phyloP scores from a whole-genome alignment of 2,113 vertebrate genomes.

The Zonotrichia leucophrys region DNA sequence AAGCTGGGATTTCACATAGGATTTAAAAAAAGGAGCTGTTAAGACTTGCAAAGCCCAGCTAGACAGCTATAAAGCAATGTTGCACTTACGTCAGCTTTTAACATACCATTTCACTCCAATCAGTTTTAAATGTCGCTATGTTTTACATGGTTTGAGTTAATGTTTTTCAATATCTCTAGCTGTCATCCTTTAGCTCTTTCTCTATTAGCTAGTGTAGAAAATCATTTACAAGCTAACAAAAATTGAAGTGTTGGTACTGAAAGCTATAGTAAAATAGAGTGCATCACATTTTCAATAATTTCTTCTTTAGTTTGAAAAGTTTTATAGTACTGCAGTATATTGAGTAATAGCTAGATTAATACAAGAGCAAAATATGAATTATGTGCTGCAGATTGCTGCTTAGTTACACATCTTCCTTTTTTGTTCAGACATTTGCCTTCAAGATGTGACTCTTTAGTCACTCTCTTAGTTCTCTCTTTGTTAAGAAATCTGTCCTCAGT shows the following conservation, averaged over 20 bases:
- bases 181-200: background rate
- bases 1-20: background rate
- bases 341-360: background rate
- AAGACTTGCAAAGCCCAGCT: background rate
- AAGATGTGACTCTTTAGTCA: accelerated
- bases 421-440: background rate
- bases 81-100: background rate
- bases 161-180: background rate
- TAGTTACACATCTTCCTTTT: background rate
- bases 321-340: background rate
- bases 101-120: background rate
- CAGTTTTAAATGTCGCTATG: background rate
- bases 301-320: background rate
- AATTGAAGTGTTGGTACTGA: background rate
- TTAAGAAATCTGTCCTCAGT: background rate
- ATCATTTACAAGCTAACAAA: background rate
- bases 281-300: background rate
- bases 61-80: background rate
- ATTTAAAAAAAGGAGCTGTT: background rate
- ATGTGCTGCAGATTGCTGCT: background rate
- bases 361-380: background rate
- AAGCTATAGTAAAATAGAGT: background rate
- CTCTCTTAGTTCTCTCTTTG: background rate
- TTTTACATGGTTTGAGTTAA: background rate
- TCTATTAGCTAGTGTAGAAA: background rate